Evolutionary conservation across 2,113 vertebrate species (phyloP).

Genomic region (Eurystomus gularis): DNA sequence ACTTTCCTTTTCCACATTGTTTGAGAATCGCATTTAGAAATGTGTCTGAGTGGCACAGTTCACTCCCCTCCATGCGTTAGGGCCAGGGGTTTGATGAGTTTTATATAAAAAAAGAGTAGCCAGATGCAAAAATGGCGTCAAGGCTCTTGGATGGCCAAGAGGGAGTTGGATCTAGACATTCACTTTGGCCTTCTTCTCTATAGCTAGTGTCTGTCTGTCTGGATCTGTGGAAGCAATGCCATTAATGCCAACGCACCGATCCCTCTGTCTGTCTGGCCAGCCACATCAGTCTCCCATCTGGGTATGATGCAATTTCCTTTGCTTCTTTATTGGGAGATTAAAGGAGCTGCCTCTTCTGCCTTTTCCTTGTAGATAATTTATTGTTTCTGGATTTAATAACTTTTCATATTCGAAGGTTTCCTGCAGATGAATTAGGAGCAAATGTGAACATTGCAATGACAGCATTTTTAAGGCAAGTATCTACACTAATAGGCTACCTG

Average conservation of each 20-base stretch:
- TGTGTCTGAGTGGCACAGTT: neutral
- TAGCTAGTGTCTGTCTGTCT: neutral
- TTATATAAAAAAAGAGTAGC: neutral
- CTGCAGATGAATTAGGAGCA: neutral
- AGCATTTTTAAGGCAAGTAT: neutral
- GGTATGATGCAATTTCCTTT: slow-evolving; percentile 53
- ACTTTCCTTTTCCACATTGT: neutral
- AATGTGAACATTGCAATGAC: neutral
- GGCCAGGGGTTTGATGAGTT: neutral
- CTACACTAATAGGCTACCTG: neutral
- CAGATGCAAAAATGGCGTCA: neutral
- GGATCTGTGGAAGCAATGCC: neutral
- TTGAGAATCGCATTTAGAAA: neutral
- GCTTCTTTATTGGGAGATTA: slow-evolving; percentile 41
- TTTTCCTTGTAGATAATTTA: slow-evolving; percentile 39
- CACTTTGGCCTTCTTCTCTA: neutral
- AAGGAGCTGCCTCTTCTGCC: neutral
- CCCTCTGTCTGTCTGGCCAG: neutral
- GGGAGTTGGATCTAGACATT: neutral
- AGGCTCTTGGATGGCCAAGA: neutral
- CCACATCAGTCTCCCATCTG: slow-evolving; percentile 2
- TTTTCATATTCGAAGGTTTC: neutral
- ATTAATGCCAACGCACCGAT: neutral
- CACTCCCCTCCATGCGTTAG: neutral
- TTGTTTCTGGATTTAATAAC: slow-evolving; percentile 25